Percentiles rank a stretch among this genome's conserved stretches.
Evolutionary conservation across 2,888 invertebrate species (phyloP).

Genomic region (Heliconius sara): DNA sequence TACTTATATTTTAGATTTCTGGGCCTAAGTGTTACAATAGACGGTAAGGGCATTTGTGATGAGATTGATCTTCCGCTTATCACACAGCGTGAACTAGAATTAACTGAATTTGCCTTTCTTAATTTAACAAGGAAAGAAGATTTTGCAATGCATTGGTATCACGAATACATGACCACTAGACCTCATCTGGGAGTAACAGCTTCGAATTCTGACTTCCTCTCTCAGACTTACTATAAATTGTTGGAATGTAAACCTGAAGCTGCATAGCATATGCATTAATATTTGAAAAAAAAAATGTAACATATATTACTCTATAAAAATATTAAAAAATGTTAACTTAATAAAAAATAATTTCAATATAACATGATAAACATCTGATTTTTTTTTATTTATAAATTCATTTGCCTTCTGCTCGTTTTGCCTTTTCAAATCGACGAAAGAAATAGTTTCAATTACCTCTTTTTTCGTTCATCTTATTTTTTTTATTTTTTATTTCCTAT

Average conservation of each 20-base stretch:
- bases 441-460: background rate
- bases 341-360: background rate
- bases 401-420: background rate
- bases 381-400: background rate
- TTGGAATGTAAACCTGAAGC: slow-evolving; percentile 1
- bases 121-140: slow-evolving; percentile 53
- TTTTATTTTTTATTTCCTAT: background rate
- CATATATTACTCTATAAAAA: background rate
- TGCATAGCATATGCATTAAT: background rate
- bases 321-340: background rate
- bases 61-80: slow-evolving; percentile 62
- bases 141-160: slow-evolving; percentile 58
- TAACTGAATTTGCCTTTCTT: slow-evolving; percentile 56
- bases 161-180: slow-evolving; percentile 41
- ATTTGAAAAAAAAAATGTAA: slow-evolving; percentile 3
- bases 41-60: slow-evolving; percentile 63
- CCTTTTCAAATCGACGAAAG: background rate
- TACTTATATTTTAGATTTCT: slow-evolving; percentile 56
- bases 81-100: slow-evolving; percentile 55
- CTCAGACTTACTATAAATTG: background rate
- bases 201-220: slow-evolving; percentile 54
- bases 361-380: background rate
- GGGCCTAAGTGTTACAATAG: slow-evolving; percentile 60
- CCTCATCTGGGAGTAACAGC: slow-evolving; percentile 45
- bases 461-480: background rate